phyloP scores from a whole-genome alignment of 2,888 invertebrate genomes.

The Lasioglossum vierecki region DNA sequence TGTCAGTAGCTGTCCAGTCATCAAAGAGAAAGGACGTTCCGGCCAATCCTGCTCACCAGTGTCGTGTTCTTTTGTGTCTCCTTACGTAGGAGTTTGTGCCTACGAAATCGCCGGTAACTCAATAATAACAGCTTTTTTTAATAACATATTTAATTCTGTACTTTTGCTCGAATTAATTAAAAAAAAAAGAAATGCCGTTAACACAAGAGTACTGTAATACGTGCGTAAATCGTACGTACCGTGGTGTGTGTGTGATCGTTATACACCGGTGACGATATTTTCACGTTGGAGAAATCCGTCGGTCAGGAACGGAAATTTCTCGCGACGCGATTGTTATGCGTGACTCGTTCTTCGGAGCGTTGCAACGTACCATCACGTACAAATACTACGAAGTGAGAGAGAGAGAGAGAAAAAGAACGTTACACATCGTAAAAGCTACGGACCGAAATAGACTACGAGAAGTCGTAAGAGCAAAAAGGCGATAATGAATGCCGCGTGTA shows the following conservation, averaged over 20 bases:
- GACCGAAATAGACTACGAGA: neutral
- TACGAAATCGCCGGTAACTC: neutral
- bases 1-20: conserved; percentile 44
- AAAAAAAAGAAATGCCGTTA: neutral
- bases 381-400: neutral
- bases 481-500: conserved; percentile 29
- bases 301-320: neutral
- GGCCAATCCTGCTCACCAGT: neutral
- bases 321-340: neutral
- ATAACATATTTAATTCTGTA: neutral
- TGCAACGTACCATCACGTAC: neutral
- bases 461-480: neutral
- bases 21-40: conserved; percentile 6
- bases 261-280: neutral
- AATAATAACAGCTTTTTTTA: too few relatives aligned
- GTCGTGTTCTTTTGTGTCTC: neutral
- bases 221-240: neutral
- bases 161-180: neutral
- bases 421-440: neutral
- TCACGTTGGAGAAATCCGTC: neutral
- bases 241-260: neutral
- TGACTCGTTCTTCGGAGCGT: neutral
- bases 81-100: neutral
- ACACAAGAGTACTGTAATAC: neutral
- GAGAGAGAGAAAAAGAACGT: too few relatives aligned